These are phyloP conservation scores for Hyposoter didymator DNA, from an alignment of 2,888 invertebrate species.

Conservation along the genomic window DNA sequence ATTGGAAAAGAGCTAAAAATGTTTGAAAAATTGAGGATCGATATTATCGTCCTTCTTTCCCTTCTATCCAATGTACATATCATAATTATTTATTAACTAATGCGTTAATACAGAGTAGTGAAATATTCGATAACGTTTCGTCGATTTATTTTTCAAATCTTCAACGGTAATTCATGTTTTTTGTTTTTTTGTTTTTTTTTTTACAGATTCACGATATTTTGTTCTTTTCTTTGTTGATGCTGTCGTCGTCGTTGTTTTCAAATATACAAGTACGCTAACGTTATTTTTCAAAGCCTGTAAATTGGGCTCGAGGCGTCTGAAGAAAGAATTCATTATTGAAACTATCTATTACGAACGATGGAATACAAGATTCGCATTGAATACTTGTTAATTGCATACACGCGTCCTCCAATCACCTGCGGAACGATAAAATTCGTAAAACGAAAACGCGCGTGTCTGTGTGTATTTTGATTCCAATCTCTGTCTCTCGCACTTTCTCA, in stretches of 20 bases:
- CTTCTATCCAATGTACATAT: neutral
- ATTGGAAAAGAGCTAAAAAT: neutral
- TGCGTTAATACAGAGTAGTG: constrained; percentile 36
- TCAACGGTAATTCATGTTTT: neutral
- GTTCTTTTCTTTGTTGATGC: neutral
- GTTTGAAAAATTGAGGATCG: neutral
- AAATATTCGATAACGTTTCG: constrained; percentile 41
- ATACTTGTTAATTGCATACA: constrained; percentile 20
- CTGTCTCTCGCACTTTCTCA: constrained; percentile 15
- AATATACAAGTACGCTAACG: constrained; percentile 27
- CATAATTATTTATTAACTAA: constrained; percentile 43
- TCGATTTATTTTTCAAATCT: constrained; percentile 9
- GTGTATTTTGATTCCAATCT: constrained; percentile 3
- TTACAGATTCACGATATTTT: constrained; percentile 34
- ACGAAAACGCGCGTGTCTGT: neutral
- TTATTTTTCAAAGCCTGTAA: neutral
- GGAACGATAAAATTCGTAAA: constrained; percentile 20
- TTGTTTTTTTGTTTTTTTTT: neutral
- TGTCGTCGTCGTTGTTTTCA: neutral
- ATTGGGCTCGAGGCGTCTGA: neutral
- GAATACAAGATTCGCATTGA: constrained; percentile 14
- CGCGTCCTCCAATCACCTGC: constrained; percentile 15
- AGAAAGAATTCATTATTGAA: constrained; percentile 15
- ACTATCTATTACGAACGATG: constrained; percentile 7
- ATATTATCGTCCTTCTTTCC: neutral